These are phyloP conservation scores for Peromyscus attwateri DNA, from an alignment of 2,797 vertebrate species.

Conservation along the genomic window DNA sequence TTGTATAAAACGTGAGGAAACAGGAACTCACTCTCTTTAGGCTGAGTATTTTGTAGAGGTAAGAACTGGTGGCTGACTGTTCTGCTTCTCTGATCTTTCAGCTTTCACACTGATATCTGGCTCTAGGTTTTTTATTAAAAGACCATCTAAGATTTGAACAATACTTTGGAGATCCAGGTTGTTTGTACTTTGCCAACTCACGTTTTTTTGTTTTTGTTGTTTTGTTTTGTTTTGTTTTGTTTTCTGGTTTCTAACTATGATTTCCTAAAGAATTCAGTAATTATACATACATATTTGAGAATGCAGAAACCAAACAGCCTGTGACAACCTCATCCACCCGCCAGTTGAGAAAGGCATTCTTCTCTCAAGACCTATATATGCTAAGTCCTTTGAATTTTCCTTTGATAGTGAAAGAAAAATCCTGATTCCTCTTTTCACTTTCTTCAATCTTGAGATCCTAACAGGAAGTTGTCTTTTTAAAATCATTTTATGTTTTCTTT, in stretches of 20 bases:
- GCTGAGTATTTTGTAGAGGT: too few species aligned
- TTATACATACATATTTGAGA: neutral
- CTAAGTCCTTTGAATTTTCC: neutral
- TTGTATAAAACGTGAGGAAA: too few species aligned
- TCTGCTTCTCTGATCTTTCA: too few species aligned
- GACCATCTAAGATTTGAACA: too few species aligned
- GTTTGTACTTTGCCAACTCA: neutral
- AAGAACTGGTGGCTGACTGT: too few species aligned
- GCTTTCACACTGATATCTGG: too few species aligned
- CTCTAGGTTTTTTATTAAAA: too few species aligned
- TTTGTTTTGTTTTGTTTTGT: neutral
- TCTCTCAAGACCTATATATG: neutral
- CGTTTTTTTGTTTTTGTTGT: too few species aligned
- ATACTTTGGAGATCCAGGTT: neutral
- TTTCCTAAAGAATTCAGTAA: neutral
- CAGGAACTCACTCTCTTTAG: too few species aligned
- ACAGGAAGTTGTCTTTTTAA: neutral
- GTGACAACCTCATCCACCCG: neutral
- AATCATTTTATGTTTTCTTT: neutral
- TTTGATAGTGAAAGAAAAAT: neutral
- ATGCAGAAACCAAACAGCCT: neutral
- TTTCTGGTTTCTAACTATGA: neutral
- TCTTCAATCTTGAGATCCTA: neutral
- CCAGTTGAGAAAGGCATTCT: neutral
- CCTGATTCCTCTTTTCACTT: neutral